Evolutionary conservation across 2,113 vertebrate species (phyloP).

Genomic region (Passer montanus): DNA sequence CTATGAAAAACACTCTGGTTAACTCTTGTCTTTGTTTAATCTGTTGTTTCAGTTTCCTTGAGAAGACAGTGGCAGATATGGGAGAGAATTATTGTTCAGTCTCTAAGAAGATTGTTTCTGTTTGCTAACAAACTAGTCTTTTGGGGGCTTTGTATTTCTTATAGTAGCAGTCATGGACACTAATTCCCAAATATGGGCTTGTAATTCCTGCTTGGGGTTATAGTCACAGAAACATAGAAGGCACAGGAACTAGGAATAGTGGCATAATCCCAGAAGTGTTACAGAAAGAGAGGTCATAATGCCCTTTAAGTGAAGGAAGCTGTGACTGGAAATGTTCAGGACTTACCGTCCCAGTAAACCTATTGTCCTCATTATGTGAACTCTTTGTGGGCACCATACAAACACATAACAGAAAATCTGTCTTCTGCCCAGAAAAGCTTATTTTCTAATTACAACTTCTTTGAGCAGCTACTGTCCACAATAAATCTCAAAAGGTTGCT

Average conservation of each 20-base stretch:
- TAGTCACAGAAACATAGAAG: slow-evolving; percentile 16
- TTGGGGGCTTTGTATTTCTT: neutral
- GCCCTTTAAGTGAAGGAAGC: neutral
- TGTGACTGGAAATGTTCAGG: neutral
- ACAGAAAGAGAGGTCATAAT: neutral
- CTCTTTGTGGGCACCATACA: neutral
- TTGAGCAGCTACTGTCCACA: neutral
- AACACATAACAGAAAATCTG: neutral
- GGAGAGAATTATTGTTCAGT: neutral
- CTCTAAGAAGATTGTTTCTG: slow-evolving; percentile 10
- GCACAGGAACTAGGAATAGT: neutral
- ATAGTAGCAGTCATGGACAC: neutral
- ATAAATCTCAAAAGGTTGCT: slow-evolving; percentile 8
- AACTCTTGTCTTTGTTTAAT: slow-evolving; percentile 39
- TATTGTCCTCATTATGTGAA: slow-evolving; percentile 8
- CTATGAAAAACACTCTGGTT: neutral
- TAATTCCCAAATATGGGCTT: neutral
- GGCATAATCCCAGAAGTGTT: neutral
- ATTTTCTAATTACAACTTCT: slow-evolving; percentile 5
- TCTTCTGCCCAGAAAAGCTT: neutral
- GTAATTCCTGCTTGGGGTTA: neutral
- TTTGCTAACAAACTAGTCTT: slow-evolving; percentile 1
- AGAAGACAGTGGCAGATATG: neutral
- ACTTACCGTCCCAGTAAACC: slow-evolving; percentile 27
- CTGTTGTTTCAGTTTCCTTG: slow-evolving; percentile 29